Conservation (phyloP, 1,140 invertebrate genomes). For the Cataglyphis hispanica region DNA sequence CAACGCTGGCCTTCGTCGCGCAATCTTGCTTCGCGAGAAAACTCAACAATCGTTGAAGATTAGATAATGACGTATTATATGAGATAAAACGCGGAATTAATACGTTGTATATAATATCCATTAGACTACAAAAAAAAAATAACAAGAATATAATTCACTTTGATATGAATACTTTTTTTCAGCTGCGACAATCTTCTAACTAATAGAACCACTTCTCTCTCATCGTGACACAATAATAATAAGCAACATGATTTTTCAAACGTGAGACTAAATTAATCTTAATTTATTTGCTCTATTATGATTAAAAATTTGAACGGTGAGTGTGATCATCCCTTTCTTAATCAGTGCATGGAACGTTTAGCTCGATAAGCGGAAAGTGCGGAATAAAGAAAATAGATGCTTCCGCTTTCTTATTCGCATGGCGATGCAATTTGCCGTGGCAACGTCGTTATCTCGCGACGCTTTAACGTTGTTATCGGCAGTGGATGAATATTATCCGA, state of each 20-base stretch:
- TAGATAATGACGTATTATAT: constrained; percentile 10
- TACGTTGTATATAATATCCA: neutral
- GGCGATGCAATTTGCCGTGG: constrained; percentile 26
- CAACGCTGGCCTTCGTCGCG: constrained; percentile 69
- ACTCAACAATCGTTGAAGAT: constrained; percentile 21
- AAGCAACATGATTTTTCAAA: neutral
- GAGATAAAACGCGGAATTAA: neutral
- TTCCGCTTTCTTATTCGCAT: constrained; percentile 48
- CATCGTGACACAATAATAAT: neutral
- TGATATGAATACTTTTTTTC: neutral
- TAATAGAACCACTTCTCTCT: neutral
- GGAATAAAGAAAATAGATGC: constrained; percentile 31
- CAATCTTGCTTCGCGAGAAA: constrained; percentile 25
- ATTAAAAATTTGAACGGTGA: neutral
- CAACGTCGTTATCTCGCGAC: constrained; percentile 54
- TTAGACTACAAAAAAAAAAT: neutral
- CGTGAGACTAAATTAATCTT: constrained; percentile 15
- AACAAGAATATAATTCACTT: neutral
- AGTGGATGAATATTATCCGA: constrained; percentile 28
- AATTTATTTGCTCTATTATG: neutral
- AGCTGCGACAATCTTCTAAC: neutral
- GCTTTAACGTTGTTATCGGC: constrained; percentile 42
- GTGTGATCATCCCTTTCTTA: neutral
- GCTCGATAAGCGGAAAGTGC: neutral
- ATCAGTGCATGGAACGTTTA: neutral